These are phyloP conservation scores for Allophyes oxyacanthae DNA, from an alignment of 2,888 invertebrate species.

Conservation along the genomic window DNA sequence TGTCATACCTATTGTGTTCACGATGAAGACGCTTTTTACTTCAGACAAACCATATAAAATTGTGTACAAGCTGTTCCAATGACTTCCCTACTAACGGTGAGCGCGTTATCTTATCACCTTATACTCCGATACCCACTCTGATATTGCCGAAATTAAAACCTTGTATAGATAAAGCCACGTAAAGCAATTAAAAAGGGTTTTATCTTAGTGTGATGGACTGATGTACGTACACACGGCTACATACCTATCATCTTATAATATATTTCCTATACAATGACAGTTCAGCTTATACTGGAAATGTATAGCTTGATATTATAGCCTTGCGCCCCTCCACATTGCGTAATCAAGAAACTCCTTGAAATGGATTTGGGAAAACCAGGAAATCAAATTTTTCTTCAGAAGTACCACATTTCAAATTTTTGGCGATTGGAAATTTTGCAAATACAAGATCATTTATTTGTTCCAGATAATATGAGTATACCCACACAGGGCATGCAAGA, in stretches of 20 bases:
- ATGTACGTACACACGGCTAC: too few relatives aligned
- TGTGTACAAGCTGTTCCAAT: constrained; percentile 26
- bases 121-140: constrained; percentile 44
- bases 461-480: too few relatives aligned
- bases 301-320: too few relatives aligned
- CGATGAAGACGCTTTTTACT: not conserved
- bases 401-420: too few relatives aligned
- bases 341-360: constrained; percentile 1
- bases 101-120: constrained; percentile 54
- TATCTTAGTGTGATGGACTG: constrained; percentile 3
- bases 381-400: too few relatives aligned
- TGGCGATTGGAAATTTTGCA: too few relatives aligned
- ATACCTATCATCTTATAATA: too few relatives aligned
- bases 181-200: constrained; percentile 21
- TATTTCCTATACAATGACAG: too few relatives aligned
- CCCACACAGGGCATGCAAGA: too few relatives aligned
- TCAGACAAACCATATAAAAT: constrained; percentile 7
- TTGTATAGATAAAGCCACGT: constrained; percentile 13
- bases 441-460: too few relatives aligned
- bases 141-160: constrained; percentile 23
- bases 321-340: constrained; percentile 1
- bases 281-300: too few relatives aligned
- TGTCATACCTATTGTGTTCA: too few relatives aligned
- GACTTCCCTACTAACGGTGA: constrained; percentile 25
- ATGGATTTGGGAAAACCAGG: constrained; percentile 8